phyloP scores from a whole-genome alignment of 2,113 vertebrate genomes.

The Macroglossus sobrinus region DNA sequence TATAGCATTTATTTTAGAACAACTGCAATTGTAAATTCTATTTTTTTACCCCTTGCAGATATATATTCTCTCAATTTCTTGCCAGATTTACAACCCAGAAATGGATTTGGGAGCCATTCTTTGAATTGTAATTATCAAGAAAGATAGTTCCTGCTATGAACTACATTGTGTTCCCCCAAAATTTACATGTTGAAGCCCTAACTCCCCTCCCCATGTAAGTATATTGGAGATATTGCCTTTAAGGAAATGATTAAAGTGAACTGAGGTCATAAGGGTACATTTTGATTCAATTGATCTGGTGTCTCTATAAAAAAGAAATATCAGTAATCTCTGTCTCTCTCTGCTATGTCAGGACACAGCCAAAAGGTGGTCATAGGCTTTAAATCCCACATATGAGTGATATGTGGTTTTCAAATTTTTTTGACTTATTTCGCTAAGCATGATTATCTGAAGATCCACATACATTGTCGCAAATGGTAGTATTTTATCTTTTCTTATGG shows the following conservation, averaged over 20 bases:
- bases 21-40: not conserved
- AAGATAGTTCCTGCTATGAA: not conserved
- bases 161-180: not conserved
- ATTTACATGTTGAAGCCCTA: not conserved
- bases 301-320: not conserved
- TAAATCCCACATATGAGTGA: too few species aligned
- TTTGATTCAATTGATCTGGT: not conserved
- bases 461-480: too few species aligned
- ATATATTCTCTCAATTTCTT: not conserved
- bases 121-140: not conserved
- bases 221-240: not conserved
- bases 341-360: not conserved
- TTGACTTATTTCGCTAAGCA: too few species aligned
- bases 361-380: not conserved
- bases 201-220: too few species aligned
- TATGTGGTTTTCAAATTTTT: too few species aligned
- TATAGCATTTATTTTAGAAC: constrained; percentile 30
- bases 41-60: not conserved
- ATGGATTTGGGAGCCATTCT: not conserved
- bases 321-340: not conserved
- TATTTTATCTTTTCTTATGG: too few species aligned
- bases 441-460: too few species aligned
- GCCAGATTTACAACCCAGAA: not conserved
- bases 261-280: not conserved
- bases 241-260: not conserved